Base-by-base conservation (phyloP, 2,113 vertebrate genomes). In the Bostrychus sinensis region DNA sequence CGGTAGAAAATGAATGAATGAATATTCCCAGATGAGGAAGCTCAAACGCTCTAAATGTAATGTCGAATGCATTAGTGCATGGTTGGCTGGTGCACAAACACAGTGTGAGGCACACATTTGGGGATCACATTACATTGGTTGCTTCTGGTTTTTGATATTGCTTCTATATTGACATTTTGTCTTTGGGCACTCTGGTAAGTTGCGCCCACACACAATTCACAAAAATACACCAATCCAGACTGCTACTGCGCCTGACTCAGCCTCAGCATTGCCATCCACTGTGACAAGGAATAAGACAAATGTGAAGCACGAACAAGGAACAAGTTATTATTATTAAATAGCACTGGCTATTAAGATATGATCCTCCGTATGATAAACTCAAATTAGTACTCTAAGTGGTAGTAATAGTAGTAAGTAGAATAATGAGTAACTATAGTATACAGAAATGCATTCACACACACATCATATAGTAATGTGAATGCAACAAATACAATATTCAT, bases 111-210 rank as follows among this genome's bases (percentile, higher is more conserved):
- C 23, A 9, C 13, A n/a, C n/a, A n/a, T n/a, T n/a, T n/a, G n/a
- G 28, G 39, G 26, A 41, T 6, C 46, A 4, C 19, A 36, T 56
- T 34, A 13, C 5, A 36, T 11, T 39, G 23, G 53, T 6, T 36
- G 50, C 45, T 20, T 32, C 13, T 7, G 17, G 2, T 36, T 36
- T 25, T 39, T 34, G 8, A 41, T 56, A 13, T 53, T 45, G 19
- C 70, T 61, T 64, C 45, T 60, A 45, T 66, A 58, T 62, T 77
- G 59, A 71, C 73, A 41, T 67, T 71, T 61, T 62, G 50, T 74
- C 39, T 64, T 32, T 38, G 70, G 61, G 69, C 19, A 65, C 19
- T 34, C 56, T 60, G 50, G 51, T 17, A 22, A 45, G 41, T 78
- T 68, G 57, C 80, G 13, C 76, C 65, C 70, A 72, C 79, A 59